phyloP scores from a whole-genome alignment of 2,113 vertebrate species.

The Picathartes gymnocephalus region DNA sequence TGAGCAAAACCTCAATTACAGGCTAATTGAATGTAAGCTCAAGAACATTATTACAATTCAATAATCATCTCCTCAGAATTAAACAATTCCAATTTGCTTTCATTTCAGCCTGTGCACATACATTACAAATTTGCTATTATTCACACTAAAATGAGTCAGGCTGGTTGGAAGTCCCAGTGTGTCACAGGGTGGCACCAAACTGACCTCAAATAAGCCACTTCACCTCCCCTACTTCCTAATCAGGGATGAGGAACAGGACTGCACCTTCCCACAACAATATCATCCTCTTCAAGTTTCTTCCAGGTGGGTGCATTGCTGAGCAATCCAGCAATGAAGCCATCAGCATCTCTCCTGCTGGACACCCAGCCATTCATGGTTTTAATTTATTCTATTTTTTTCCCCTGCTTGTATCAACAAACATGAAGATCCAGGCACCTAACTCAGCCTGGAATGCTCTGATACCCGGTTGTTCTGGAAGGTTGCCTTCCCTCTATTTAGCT shows the following conservation, averaged over 20 bases:
- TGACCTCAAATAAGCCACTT: neutral
- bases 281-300: neutral
- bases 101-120: neutral
- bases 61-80: conserved; percentile 63
- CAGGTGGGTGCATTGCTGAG: neutral
- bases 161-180: neutral
- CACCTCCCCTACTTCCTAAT: neutral
- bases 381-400: neutral
- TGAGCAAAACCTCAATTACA: conserved; percentile 58
- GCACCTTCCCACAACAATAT: neutral
- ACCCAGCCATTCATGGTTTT: neutral
- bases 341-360: neutral
- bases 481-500: neutral
- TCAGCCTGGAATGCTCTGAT: neutral
- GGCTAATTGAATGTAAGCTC: conserved; percentile 54
- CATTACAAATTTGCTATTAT: conserved; percentile 23
- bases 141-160: neutral
- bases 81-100: conserved; percentile 58
- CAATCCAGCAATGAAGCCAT: neutral
- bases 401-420: neutral
- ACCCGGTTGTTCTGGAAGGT: neutral
- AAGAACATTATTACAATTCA: conserved; percentile 59
- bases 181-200: neutral
- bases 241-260: neutral
- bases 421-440: neutral